These are phyloP conservation scores for Ginglymostoma cirratum DNA, from an alignment of 2,113 vertebrate genomes.

Conservation along the genomic window DNA sequence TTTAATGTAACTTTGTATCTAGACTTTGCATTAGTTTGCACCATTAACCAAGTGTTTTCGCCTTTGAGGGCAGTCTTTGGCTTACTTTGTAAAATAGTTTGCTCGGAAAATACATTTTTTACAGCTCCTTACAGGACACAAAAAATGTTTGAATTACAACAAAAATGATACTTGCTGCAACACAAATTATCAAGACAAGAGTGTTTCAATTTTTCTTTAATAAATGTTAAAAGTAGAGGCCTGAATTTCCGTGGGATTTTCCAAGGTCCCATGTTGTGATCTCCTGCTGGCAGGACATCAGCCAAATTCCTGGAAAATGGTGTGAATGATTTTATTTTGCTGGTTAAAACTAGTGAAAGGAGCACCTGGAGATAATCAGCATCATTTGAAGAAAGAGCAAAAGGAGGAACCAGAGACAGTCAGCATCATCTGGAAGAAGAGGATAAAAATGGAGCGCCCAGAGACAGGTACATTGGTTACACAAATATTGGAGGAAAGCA, in stretches of 20 bases:
- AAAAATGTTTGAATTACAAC: background rate
- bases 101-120: slow-evolving; percentile 9
- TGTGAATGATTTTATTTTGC: background rate
- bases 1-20: background rate
- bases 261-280: background rate
- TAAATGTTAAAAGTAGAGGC: background rate
- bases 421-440: no score
- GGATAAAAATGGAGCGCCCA: no score
- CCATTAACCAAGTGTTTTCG: background rate
- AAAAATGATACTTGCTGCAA: background rate
- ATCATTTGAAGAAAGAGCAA: no score
- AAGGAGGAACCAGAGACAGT: no score
- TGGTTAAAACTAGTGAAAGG: background rate
- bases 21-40: background rate
- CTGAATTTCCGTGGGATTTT: background rate
- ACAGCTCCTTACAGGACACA: background rate
- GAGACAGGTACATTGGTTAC: no score
- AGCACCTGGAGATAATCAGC: no score
- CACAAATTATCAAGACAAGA: background rate
- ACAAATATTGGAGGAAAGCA: no score
- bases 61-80: background rate
- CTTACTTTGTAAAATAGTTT: background rate
- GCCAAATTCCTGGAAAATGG: slow-evolving; percentile 4
- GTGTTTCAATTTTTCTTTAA: background rate
- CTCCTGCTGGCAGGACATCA: background rate